Evolutionary conservation across 1,140 invertebrate genomes (phyloP).

Genomic region (Hetaerina americana): DNA sequence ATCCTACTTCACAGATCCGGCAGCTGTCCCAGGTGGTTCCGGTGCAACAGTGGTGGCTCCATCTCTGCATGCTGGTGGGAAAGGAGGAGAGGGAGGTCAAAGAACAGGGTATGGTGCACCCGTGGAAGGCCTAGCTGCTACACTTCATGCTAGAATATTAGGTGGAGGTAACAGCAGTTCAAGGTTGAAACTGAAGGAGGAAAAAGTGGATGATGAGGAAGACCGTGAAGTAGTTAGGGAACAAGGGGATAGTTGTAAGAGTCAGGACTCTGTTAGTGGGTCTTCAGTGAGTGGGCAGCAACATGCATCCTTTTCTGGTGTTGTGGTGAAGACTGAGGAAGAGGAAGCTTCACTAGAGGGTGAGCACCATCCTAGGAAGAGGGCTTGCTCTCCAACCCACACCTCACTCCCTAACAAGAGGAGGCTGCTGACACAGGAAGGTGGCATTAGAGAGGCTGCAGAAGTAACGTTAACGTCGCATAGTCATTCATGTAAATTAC

Average conservation of each 20-base stretch:
- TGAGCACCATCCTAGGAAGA: background rate
- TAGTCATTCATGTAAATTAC: background rate
- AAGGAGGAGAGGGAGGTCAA: slow-evolving; percentile 20
- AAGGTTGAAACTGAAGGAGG: slow-evolving; percentile 20
- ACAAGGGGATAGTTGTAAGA: background rate
- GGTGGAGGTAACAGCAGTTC: slow-evolving; percentile 29
- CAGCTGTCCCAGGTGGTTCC: slow-evolving; percentile 28
- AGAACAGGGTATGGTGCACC: slow-evolving; percentile 21
- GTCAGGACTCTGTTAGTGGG: background rate
- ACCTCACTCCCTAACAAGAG: background rate
- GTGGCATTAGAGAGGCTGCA: background rate
- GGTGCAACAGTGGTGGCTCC: slow-evolving; percentile 21
- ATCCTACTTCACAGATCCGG: slow-evolving; percentile 50
- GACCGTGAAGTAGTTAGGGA: background rate
- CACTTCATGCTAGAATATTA: slow-evolving; percentile 63
- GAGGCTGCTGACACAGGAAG: background rate
- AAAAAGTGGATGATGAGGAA: background rate
- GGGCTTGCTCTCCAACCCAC: background rate
- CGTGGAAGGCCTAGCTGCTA: slow-evolving; percentile 61
- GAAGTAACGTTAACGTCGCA: background rate
- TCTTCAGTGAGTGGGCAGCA: background rate
- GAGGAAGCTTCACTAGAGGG: background rate
- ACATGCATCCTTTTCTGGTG: background rate
- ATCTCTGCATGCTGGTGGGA: slow-evolving; percentile 27
- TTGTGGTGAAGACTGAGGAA: background rate